These are phyloP conservation scores for Dorcus parallelipipedus DNA, from an alignment of 2,888 invertebrate species.

Conservation along the genomic window DNA sequence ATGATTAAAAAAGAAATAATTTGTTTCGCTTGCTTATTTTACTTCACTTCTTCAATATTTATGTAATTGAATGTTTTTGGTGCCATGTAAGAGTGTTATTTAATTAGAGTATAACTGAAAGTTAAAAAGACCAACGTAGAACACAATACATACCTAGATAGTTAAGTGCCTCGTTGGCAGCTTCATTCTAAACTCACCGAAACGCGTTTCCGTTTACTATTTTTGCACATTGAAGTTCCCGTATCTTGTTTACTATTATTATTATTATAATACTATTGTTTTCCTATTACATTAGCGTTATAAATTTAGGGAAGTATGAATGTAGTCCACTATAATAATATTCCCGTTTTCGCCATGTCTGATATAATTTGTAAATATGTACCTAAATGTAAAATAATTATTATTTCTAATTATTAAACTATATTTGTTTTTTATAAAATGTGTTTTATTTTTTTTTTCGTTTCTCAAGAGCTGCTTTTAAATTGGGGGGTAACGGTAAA, in stretches of 20 bases:
- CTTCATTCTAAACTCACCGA: not conserved
- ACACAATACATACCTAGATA: not conserved
- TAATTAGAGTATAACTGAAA: constrained; percentile 12
- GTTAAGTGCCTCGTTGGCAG: not conserved
- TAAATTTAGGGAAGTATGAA: constrained; percentile 19
- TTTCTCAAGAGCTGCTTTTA: not conserved
- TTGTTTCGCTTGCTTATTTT: too few species aligned
- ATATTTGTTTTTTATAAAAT: constrained; percentile 42
- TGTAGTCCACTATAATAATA: constrained; percentile 28
- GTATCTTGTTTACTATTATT: constrained; percentile 18
- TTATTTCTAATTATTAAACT: constrained; percentile 44
- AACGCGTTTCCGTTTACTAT: not conserved
- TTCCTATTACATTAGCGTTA: constrained; percentile 24
- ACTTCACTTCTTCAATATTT: not conserved
- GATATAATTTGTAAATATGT: constrained; percentile 46
- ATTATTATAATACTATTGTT: constrained; percentile 26
- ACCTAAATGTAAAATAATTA: constrained; percentile 43
- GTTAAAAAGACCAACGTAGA: constrained; percentile 8
- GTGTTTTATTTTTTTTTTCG: not conserved
- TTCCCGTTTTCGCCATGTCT: constrained; percentile 43
- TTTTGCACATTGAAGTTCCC: constrained; percentile 3
- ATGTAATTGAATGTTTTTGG: not conserved
- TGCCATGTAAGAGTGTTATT: not conserved
- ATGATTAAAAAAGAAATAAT: too few species aligned
- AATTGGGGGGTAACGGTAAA: too few species aligned